Percentiles rank a stretch among this genome's conserved stretches.
Conservation (phyloP, 2,888 invertebrate species). For the Palloptera scutellata region DNA sequence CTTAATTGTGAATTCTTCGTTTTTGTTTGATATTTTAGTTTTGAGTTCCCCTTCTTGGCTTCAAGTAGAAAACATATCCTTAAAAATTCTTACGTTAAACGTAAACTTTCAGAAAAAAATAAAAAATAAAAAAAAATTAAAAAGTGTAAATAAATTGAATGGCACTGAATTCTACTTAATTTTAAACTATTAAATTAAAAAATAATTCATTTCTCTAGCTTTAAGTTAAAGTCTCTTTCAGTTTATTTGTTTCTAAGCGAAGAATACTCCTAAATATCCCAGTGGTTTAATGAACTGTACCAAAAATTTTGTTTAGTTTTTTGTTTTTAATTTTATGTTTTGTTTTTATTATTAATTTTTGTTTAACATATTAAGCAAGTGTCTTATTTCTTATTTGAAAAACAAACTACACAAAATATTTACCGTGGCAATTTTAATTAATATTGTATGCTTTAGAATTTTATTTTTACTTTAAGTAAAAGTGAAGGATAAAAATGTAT, state of each 20-base stretch:
- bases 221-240: slow-evolving; percentile 16
- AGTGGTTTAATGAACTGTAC: slow-evolving; percentile 56
- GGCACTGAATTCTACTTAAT: slow-evolving; percentile 64
- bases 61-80: slow-evolving; percentile 1
- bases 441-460: slow-evolving; percentile 51
- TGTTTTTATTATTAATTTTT: slow-evolving; percentile 20
- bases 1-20: too few species aligned
- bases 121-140: not conserved
- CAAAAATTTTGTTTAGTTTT: slow-evolving; percentile 47
- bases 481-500: slow-evolving; percentile 36
- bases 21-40: not conserved
- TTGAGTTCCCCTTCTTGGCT: slow-evolving; percentile 33
- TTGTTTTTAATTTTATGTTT: slow-evolving; percentile 43
- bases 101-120: slow-evolving; percentile 20
- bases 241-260: slow-evolving; percentile 33
- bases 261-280: slow-evolving; percentile 41
- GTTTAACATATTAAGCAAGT: slow-evolving; percentile 11
- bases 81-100: slow-evolving; percentile 8
- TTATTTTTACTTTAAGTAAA: slow-evolving; percentile 54
- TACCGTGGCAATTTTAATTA: slow-evolving; percentile 59
- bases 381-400: slow-evolving; percentile 20
- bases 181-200: slow-evolving; percentile 39
- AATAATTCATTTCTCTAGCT: slow-evolving; percentile 30
- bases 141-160: slow-evolving; percentile 47
- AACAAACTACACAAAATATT: slow-evolving; percentile 35